These are phyloP conservation scores for Apogon hyalosoma DNA, from an alignment of 2,797 vertebrate genomes.

Conservation along the genomic window DNA sequence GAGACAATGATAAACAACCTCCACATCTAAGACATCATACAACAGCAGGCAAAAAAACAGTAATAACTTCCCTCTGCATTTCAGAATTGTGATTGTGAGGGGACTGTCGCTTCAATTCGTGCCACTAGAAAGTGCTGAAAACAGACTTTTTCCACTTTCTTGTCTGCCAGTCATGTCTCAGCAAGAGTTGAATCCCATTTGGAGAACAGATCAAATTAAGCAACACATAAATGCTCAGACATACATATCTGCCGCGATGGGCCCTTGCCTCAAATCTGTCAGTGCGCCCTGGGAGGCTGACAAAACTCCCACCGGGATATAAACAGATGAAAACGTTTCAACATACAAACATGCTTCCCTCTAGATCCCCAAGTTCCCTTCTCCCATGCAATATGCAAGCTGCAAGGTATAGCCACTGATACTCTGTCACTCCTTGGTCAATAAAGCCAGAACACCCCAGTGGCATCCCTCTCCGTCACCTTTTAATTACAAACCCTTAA, in stretches of 20 bases:
- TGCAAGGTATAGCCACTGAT: constrained; percentile 26
- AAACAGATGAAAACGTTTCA: constrained; percentile 66
- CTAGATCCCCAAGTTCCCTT: constrained; percentile 19
- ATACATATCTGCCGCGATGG: constrained; percentile 49
- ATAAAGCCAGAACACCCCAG: constrained; percentile 59
- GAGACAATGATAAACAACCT: constrained; percentile 24
- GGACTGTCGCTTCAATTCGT: constrained; percentile 16
- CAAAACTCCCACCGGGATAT: constrained; percentile 36
- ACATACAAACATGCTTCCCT: constrained; percentile 38
- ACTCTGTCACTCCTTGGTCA: constrained; percentile 71
- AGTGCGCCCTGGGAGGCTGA: constrained; percentile 38
- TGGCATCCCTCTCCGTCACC: constrained; percentile 70
- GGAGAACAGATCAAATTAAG: constrained; percentile 67
- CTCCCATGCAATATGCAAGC: constrained; percentile 7
- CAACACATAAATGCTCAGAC: constrained; percentile 56
- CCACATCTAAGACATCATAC: constrained; percentile 21
- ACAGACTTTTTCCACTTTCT: constrained; percentile 26
- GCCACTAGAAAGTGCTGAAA: constrained; percentile 40
- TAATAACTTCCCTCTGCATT: constrained; percentile 23
- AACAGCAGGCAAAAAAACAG: constrained; percentile 11
- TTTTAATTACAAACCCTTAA: constrained; percentile 80
- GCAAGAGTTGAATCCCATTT: constrained; percentile 44
- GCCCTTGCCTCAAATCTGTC: constrained; percentile 47
- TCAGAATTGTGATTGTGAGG: constrained; percentile 11
- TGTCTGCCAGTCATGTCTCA: constrained; percentile 64